These are phyloP conservation scores for Columbina picui DNA, from an alignment of 2,113 vertebrate species.

Conservation along the genomic window DNA sequence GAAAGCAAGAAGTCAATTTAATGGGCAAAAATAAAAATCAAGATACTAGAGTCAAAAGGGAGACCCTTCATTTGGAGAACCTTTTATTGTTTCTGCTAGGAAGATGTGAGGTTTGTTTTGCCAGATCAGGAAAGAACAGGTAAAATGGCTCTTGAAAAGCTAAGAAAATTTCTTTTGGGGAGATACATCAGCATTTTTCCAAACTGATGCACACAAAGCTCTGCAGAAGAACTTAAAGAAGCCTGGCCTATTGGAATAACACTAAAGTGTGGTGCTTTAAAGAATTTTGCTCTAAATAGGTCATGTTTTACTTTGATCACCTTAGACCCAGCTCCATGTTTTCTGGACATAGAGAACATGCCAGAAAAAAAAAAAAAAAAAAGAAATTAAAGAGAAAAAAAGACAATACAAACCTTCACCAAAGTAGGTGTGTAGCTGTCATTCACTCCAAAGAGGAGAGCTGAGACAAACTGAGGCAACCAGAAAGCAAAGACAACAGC, in stretches of 20 bases:
- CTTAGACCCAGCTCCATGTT: not conserved
- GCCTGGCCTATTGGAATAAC: not conserved
- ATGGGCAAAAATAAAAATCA: not conserved
- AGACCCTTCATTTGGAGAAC: not conserved
- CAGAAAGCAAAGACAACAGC: not conserved
- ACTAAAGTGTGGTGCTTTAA: not conserved
- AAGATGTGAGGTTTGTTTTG: not conserved
- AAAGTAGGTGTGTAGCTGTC: not conserved
- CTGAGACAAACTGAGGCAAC: not conserved
- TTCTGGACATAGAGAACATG: not conserved
- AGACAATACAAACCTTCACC: not conserved
- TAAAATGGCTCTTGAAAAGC: not conserved
- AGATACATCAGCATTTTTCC: not conserved
- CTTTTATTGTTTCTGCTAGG: not conserved
- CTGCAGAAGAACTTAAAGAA: not conserved
- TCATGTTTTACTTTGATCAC: not conserved
- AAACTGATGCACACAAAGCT: not conserved
- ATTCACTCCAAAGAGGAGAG: not conserved
- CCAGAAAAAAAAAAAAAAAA: not conserved
- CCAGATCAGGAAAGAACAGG: not conserved
- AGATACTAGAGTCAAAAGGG: not conserved
- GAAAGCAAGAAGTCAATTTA: not conserved
- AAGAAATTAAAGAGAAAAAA: not conserved
- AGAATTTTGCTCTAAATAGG: not conserved
- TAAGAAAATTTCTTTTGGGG: rapidly evolving